A percentile compares a stretch with the other conserved stretches of the same genome.
Evolutionary conservation across 2,113 vertebrate genomes (phyloP).

Genomic region (Pelmatolapia mariae): DNA sequence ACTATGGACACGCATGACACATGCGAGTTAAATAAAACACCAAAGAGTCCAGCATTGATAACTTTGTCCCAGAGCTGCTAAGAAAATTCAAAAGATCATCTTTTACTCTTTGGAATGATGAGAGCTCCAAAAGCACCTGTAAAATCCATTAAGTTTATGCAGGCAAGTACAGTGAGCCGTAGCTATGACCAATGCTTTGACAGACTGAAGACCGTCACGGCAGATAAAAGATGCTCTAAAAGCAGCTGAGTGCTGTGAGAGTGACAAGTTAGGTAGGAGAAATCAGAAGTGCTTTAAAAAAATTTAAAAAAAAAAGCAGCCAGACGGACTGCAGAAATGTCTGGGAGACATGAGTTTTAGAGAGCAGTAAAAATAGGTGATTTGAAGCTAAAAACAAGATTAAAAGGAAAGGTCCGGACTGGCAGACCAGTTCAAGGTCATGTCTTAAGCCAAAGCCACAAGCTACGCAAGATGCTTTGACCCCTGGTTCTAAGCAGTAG

Average conservation of each 20-base stretch:
- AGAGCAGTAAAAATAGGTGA: not conserved
- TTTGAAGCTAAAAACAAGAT: not conserved
- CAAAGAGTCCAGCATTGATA: not conserved
- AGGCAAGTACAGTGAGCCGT: not conserved
- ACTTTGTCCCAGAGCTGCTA: not conserved
- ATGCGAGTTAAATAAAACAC: not conserved
- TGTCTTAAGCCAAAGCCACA: not conserved
- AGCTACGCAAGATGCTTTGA: not conserved
- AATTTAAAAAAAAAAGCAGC: not conserved
- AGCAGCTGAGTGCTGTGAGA: not conserved
- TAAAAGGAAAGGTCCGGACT: not conserved
- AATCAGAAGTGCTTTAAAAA: not conserved
- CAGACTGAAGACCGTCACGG: not conserved
- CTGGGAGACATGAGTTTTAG: not conserved
- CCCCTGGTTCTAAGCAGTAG: not conserved
- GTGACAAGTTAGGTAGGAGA: not conserved
- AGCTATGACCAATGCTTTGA: not conserved
- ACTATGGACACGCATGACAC: not conserved
- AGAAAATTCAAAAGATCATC: not conserved
- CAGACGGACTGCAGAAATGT: not conserved
- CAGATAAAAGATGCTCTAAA: constrained; percentile 5
- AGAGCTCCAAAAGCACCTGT: not conserved
- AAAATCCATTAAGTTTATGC: not conserved
- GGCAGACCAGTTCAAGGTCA: not conserved
- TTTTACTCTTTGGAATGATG: not conserved